Evolutionary conservation across 2,888 invertebrate genomes (phyloP), one percentile per base, ranked within the genome.

Genomic region (Chrysina gloriosa): DNA sequence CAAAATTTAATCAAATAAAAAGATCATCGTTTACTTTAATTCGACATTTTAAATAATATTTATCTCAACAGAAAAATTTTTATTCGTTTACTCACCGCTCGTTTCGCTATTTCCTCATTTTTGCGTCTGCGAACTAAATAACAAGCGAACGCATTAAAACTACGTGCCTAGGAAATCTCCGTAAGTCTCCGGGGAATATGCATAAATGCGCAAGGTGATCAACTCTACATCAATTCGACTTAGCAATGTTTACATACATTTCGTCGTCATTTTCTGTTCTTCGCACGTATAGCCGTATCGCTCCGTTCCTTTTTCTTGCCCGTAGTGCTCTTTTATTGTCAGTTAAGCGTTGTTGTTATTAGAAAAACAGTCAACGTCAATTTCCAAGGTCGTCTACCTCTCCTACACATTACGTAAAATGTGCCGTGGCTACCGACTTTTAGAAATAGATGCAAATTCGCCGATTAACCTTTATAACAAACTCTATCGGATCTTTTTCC

Each of bases 321-420:
- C 25, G 39, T 25, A 7, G 9, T 11, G 7, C 3, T 14, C 19
- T 52, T 52, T 7, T 16, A 25, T 11, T 52, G 16, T 9, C 7
- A 29, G 19, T 16, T 27, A 45, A 42, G 42, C 31, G 31, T 65
- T 56, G 45, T 16, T 56, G 11, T 36, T 65, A 39, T 31, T 36
- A 11, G n/a, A 7, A 39, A 39, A 25, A 19, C 23, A 58, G 58
- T 58, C 58, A 58, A 39, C 58, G 39, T 14, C 39, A 39, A 58
- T 58, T 58, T 23, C 52, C 67, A 67, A 67, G 67, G 67, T 67
- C 67, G 42, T 67, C 67, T 52, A 67, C 67, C 67, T 67, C 67
- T 67, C 67, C 67, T 63, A 67, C 67, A 45, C 67, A 36, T 67
- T 65, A 65, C 56, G 45, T 65, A 56, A 65, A 65, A 65, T 42